phyloP scores from a whole-genome alignment of 2,888 invertebrate species.

The Myathropa florea region DNA sequence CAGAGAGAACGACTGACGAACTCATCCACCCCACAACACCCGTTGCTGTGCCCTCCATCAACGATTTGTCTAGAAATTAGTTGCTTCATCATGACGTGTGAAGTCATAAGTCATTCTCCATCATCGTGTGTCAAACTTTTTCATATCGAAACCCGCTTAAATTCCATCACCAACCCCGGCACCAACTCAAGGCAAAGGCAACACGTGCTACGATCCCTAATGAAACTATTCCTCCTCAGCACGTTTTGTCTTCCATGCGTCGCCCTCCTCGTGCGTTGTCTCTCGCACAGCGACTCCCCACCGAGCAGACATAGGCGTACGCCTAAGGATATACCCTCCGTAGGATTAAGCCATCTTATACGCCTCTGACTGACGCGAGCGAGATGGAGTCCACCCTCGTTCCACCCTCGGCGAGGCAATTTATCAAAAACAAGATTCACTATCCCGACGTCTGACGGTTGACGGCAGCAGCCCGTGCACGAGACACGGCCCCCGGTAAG shows the following conservation, averaged over 20 bases:
- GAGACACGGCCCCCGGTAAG: conserved; percentile 21
- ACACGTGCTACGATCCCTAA: conserved; percentile 22
- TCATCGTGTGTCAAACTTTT: neutral
- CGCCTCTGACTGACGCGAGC: neutral
- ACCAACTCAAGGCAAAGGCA: neutral
- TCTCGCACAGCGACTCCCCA: neutral
- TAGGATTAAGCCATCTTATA: conserved; percentile 48
- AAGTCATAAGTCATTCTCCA: neutral
- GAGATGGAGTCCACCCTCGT: neutral
- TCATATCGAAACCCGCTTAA: neutral
- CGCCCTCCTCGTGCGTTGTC: neutral
- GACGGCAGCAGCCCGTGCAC: neutral
- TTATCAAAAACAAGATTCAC: conserved; percentile 19
- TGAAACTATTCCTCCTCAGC: conserved; percentile 36
- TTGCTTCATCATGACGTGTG: neutral
- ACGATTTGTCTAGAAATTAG: neutral
- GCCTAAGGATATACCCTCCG: conserved; percentile 9
- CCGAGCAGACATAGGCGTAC: neutral
- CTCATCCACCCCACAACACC: neutral
- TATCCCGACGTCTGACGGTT: neutral
- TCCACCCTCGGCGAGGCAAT: conserved; percentile 10
- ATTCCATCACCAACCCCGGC: neutral
- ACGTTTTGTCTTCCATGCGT: conserved; percentile 29
- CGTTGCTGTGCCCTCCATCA: neutral
- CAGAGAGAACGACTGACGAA: no score